A percentile compares a stretch with the other conserved stretches of the same genome.
phyloP scores from a whole-genome alignment of 1,140 invertebrate genomes.

The Episyrphus balteatus region DNA sequence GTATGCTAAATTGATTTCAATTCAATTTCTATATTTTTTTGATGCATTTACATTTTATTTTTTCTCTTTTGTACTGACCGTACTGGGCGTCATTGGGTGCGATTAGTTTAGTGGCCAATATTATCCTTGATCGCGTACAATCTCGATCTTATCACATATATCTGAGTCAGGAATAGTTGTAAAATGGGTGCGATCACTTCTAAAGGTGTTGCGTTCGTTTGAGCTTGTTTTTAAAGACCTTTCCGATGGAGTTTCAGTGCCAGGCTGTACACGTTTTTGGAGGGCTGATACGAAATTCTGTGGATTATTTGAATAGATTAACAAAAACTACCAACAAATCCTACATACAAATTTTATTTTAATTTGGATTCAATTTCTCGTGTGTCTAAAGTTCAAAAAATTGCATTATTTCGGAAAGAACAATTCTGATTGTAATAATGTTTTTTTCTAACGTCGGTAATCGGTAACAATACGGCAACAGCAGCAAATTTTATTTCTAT shows the following conservation, averaged over 20 bases:
- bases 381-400: no score
- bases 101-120: slow-evolving; percentile 6
- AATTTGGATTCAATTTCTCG: no score
- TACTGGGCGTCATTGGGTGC: no score
- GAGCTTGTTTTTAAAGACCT: slow-evolving; percentile 39
- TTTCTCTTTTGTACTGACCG: no score
- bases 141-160: slow-evolving; percentile 35
- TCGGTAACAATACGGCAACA: no score
- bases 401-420: no score
- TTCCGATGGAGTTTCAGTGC: slow-evolving; percentile 32
- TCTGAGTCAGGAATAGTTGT: slow-evolving; percentile 39
- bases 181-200: slow-evolving; percentile 60
- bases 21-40: no score
- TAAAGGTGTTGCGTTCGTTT: slow-evolving; percentile 58
- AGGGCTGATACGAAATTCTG: slow-evolving; percentile 72
- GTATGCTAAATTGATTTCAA: no score
- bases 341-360: not conserved
- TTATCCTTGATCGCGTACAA: slow-evolving; percentile 36
- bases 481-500: no score
- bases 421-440: no score
- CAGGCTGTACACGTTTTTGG: slow-evolving; percentile 51
- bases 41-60: no score
- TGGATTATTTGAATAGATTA: slow-evolving; percentile 6
- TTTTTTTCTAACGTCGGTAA: no score
- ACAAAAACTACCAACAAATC: not conserved